Conservation (phyloP, 2,797 vertebrate genomes). For the Pangasius djambal region DNA sequence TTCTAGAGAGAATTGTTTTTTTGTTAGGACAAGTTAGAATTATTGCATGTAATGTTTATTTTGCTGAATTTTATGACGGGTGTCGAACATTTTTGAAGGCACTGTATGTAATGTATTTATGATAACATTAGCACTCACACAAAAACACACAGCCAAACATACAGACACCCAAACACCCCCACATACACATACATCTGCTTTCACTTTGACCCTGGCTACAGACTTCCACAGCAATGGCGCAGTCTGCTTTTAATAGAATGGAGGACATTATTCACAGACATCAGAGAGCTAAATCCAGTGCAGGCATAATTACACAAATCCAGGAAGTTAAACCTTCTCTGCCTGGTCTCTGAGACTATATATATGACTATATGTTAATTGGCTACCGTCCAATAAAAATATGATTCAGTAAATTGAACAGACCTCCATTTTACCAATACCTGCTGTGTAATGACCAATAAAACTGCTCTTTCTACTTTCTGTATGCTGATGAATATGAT, state of each 20-base stretch:
- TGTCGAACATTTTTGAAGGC: background rate
- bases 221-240: constrained; percentile 47
- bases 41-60: background rate
- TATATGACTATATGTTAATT: constrained; percentile 49
- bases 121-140: constrained; percentile 3
- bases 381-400: constrained; percentile 44
- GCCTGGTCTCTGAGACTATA: constrained; percentile 26
- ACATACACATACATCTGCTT: constrained; percentile 50
- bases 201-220: constrained; percentile 51
- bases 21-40: background rate
- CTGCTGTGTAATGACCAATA: constrained; percentile 33
- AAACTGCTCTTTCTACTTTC: constrained; percentile 29
- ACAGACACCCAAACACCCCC: constrained; percentile 18
- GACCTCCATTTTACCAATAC: constrained; percentile 36
- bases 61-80: background rate
- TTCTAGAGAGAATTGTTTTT: background rate
- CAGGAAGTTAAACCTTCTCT: constrained; percentile 45
- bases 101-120: background rate
- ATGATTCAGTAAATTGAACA: constrained; percentile 40
- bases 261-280: constrained; percentile 50
- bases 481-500: constrained; percentile 34
- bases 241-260: constrained; percentile 52
- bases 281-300: constrained; percentile 46
- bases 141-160: constrained; percentile 12
- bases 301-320: constrained; percentile 39